A percentile compares a stretch with the other conserved stretches of the same genome.
Evolutionary conservation across 2,888 invertebrate genomes (phyloP).

Genomic region (Schizaphis graminum): DNA sequence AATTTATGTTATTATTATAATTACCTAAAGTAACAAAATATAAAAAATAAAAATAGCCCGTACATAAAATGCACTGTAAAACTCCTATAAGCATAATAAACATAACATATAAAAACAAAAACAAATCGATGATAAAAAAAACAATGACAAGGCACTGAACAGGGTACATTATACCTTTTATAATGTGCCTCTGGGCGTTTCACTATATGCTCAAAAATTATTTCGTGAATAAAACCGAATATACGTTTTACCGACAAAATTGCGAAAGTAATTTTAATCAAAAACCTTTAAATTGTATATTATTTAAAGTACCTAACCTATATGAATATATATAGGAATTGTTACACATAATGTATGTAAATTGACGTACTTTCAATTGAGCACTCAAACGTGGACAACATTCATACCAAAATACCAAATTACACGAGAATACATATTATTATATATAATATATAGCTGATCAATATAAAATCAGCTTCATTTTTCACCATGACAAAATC

Average conservation of each 20-base stretch:
- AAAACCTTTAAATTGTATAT: background rate
- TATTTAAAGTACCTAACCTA: background rate
- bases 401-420: background rate
- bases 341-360: background rate
- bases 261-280: background rate
- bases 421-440: background rate
- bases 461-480: background rate
- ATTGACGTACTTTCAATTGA: background rate
- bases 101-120: background rate
- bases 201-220: background rate
- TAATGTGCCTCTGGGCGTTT: background rate
- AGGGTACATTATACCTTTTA: background rate
- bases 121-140: background rate
- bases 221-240: background rate
- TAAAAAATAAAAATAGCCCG: background rate
- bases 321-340: slow-evolving; percentile 2
- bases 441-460: background rate
- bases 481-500: too few species aligned
- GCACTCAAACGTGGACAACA: background rate
- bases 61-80: background rate
- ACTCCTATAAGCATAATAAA: background rate
- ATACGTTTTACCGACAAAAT: background rate
- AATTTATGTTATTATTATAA: background rate
- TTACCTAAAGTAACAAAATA: background rate
- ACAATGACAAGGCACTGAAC: background rate